phyloP scores from a whole-genome alignment of 2,113 vertebrate genomes.

The Sminthopsis crassicaudata region DNA sequence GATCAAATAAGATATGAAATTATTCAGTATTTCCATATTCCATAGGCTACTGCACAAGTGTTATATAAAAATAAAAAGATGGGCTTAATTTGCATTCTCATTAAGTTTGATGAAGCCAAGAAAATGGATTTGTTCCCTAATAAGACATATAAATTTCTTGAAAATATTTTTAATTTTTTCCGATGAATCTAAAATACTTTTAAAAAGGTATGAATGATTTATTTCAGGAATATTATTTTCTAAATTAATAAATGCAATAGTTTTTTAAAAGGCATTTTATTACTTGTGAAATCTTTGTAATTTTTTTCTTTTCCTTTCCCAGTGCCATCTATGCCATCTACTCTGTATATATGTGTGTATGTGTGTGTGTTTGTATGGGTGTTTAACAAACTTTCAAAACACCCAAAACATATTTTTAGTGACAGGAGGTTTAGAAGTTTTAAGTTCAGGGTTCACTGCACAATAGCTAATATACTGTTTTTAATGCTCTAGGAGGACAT shows the following conservation, averaged over 20 bases:
- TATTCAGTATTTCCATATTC: conserved; percentile 51
- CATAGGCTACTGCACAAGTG: conserved; percentile 29
- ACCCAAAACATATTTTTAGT: conserved; percentile 24
- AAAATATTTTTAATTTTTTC: conserved; percentile 49
- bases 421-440: not conserved
- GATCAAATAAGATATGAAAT: conserved; percentile 64
- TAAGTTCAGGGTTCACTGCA: not conserved
- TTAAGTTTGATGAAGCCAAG: conserved; percentile 41
- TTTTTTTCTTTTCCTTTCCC: conserved; percentile 30
- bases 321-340: not conserved
- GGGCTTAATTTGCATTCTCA: conserved; percentile 47
- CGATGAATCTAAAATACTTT: not conserved
- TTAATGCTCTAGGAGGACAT: not conserved
- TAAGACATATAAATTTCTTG: conserved; percentile 11
- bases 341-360: not conserved
- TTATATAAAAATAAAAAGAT: conserved; percentile 63
- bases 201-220: conserved; percentile 27
- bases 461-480: not conserved
- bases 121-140: conserved; percentile 55
- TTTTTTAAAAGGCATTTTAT: conserved; percentile 7
- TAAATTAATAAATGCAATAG: conserved; percentile 25
- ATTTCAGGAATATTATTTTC: not conserved
- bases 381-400: conserved; percentile 5
- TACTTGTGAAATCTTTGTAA: not conserved
- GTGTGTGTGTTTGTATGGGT: not conserved